Percentiles rank a stretch among this genome's conserved stretches.
These are phyloP conservation scores for Orius insidiosus DNA, from an alignment of 1,140 invertebrate species.

Conservation along the genomic window DNA sequence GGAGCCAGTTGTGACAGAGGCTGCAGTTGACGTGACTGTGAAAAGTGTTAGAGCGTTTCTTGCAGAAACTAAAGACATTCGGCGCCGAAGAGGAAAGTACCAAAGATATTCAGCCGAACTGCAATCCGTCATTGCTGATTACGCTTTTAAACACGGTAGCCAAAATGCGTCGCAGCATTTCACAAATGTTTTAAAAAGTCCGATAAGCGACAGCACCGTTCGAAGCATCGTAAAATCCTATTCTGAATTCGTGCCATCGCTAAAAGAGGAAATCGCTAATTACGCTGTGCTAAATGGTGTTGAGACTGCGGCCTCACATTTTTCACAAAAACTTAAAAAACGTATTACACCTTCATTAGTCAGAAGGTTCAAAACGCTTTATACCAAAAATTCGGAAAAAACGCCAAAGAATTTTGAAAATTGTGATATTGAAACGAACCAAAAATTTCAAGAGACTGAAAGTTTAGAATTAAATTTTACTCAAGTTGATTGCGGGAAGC, in stretches of 20 bases:
- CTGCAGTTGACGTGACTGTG: conserved; percentile 19
- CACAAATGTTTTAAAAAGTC: conserved; percentile 21
- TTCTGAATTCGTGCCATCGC: conserved; percentile 21
- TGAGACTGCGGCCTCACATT: conserved; percentile 23
- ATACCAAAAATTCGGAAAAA: conserved; percentile 15
- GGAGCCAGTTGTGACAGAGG: conserved; percentile 10
- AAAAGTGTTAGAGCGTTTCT: conserved; percentile 24
- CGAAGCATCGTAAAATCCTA: conserved; percentile 26
- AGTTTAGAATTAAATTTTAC: too few species aligned
- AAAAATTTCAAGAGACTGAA: too few species aligned
- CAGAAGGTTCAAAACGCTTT: conserved; percentile 24
- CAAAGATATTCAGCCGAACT: conserved; percentile 25
- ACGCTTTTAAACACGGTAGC: conserved; percentile 24
- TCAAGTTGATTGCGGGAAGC: too few species aligned
- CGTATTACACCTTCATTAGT: conserved; percentile 22
- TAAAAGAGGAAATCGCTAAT: conserved; percentile 25
- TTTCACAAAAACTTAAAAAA: conserved; percentile 21
- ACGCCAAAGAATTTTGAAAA: neutral
- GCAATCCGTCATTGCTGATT: conserved; percentile 24
- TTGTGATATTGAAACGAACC: neutral
- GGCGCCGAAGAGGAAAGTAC: conserved; percentile 25
- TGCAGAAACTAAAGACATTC: conserved; percentile 23
- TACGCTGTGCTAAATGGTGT: conserved; percentile 24
- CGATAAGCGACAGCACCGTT: conserved; percentile 26
- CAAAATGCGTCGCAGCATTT: conserved; percentile 23